A percentile compares a stretch with the other conserved stretches of the same genome.
phyloP scores from a whole-genome alignment of 2,888 invertebrate species.

The Xestobium rufovillosum region DNA sequence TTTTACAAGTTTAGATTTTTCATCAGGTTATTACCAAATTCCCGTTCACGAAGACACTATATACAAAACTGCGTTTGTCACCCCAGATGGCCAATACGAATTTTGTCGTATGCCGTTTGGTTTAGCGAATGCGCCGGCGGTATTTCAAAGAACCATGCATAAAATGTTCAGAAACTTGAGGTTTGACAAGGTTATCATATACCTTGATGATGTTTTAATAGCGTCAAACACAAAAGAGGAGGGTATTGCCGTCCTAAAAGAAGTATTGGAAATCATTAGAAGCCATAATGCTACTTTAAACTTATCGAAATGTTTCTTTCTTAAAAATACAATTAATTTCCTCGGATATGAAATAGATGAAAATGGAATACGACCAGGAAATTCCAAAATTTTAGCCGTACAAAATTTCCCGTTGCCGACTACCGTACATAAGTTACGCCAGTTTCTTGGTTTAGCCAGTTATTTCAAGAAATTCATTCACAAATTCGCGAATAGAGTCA shows the following conservation, averaged over 20 bases:
- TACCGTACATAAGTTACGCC: background rate
- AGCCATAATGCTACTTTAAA: background rate
- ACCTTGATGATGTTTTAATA: constrained; percentile 5
- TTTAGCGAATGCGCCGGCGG: too few species aligned
- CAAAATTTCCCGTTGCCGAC: constrained; percentile 4
- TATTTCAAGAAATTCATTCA: constrained; percentile 4
- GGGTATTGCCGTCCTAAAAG: background rate
- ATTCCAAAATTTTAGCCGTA: background rate
- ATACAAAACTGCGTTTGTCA: too few species aligned
- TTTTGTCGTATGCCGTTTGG: constrained; percentile 5
- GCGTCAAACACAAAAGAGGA: background rate
- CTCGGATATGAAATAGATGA: constrained; percentile 5
- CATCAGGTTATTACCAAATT: constrained; percentile 7
- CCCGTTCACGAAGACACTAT: too few species aligned
- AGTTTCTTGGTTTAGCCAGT: too few species aligned
- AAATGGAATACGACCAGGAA: constrained; percentile 1
- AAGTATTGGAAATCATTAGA: background rate
- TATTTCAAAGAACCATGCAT: too few species aligned
- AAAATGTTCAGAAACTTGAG: constrained; percentile 1
- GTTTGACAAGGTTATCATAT: background rate
- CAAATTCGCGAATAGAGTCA: too few species aligned
- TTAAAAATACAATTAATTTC: background rate
- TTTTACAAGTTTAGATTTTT: constrained; percentile 4
- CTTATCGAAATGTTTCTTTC: constrained; percentile 4
- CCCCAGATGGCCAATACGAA: constrained; percentile 5